phyloP scores from a whole-genome alignment of 2,797 vertebrate species.

The Gallirallus australis region DNA sequence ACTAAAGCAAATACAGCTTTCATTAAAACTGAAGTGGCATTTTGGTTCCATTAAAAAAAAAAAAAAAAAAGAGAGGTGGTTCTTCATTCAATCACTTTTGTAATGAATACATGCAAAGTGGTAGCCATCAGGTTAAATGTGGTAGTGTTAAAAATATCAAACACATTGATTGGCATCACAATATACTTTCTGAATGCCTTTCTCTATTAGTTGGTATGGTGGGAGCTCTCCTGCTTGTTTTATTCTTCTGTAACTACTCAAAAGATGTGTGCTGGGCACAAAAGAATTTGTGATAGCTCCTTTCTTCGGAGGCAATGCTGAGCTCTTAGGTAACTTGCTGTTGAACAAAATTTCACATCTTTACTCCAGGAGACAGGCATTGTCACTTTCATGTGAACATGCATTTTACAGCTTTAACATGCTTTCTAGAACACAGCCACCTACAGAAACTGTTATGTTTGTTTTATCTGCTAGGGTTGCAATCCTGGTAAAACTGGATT shows the following conservation, averaged over 20 bases:
- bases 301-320: not conserved
- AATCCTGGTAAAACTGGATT: not conserved
- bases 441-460: conserved; percentile 17
- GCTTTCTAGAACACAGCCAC: not conserved
- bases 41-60: not conserved
- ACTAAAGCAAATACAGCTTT: not conserved
- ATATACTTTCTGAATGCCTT: not conserved
- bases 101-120: not conserved
- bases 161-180: not conserved
- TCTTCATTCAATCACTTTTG: not conserved
- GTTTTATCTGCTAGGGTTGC: not conserved
- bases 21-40: not conserved
- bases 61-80: not conserved
- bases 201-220: not conserved
- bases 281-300: conserved; percentile 5
- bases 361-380: not conserved
- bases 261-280: not conserved
- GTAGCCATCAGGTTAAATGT: not conserved
- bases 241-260: not conserved
- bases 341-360: conserved; percentile 24
- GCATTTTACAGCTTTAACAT: conserved; percentile 19
- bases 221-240: conserved; percentile 1
- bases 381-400: conserved; percentile 14
- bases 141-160: not conserved
- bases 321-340: not conserved